These are phyloP conservation scores for Limenitis camilla DNA, from an alignment of 2,888 invertebrate species.

Conservation along the genomic window DNA sequence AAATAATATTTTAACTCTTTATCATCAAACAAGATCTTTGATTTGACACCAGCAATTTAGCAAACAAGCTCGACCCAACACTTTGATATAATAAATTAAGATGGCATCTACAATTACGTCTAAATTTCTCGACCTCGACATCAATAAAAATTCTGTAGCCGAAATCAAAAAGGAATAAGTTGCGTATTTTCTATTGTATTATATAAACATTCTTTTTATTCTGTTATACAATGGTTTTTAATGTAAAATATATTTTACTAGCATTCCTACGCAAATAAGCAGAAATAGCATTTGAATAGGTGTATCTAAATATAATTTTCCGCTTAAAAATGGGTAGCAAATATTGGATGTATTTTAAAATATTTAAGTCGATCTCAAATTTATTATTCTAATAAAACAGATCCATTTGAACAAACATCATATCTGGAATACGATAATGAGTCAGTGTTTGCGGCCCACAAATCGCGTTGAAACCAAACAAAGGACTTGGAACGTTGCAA, in stretches of 20 bases:
- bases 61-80: constrained; percentile 6
- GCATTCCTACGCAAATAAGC: too few species aligned
- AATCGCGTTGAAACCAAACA: constrained; percentile 55
- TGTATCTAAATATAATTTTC: too few species aligned
- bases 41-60: constrained; percentile 11
- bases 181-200: neutral
- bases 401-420: constrained; percentile 30
- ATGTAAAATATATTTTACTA: too few species aligned
- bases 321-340: too few species aligned
- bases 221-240: too few species aligned
- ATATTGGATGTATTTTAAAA: too few species aligned
- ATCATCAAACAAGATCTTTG: neutral
- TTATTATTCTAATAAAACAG: constrained; percentile 21
- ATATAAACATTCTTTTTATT: neutral
- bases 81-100: constrained; percentile 17
- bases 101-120: constrained; percentile 24
- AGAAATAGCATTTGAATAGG: too few species aligned
- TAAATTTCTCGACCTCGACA: constrained; percentile 28
- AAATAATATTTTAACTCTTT: too few species aligned
- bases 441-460: constrained; percentile 57
- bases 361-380: constrained; percentile 8
- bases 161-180: constrained; percentile 2
- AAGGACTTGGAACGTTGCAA: constrained; percentile 48
- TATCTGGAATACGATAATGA: constrained; percentile 56
- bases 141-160: constrained; percentile 24